These are phyloP conservation scores for Cyanoramphus novaezelandiae DNA, from an alignment of 2,113 vertebrate species.

Conservation along the genomic window DNA sequence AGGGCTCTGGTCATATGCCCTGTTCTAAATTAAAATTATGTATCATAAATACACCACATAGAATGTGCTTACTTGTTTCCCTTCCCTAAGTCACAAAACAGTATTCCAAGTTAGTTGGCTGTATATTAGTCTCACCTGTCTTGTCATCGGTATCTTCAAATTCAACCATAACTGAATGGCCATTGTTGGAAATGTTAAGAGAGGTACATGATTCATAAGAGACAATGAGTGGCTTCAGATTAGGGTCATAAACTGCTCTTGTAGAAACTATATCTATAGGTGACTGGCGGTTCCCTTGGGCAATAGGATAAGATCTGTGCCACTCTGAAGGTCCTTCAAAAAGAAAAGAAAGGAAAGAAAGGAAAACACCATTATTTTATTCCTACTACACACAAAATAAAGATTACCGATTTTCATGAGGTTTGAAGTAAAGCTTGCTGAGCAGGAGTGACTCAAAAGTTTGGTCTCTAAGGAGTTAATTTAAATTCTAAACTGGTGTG, in stretches of 20 bases:
- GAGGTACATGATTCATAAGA: conserved; percentile 88
- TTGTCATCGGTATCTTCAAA: conserved; percentile 89
- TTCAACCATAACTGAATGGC: conserved; percentile 92
- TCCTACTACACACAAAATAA: neutral
- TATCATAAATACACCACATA: neutral
- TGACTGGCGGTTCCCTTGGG: conserved; percentile 88
- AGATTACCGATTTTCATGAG: neutral
- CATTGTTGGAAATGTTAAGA: conserved; percentile 89
- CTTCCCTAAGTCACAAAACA: neutral
- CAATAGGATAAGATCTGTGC: conserved; percentile 88
- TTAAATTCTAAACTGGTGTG: neutral
- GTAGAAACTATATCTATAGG: conserved; percentile 90
- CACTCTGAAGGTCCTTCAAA: conserved; percentile 86
- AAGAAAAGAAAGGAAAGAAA: neutral
- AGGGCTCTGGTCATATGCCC: neutral
- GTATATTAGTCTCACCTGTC: conserved; percentile 77
- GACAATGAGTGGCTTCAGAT: conserved; percentile 78
- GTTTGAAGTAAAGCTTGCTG: neutral
- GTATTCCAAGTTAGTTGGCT: neutral
- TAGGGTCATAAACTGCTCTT: conserved; percentile 81
- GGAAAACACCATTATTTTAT: neutral
- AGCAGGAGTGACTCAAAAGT: neutral
- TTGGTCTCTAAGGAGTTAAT: neutral
- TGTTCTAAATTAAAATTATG: neutral
- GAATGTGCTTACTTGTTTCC: neutral